Evolutionary conservation across 2,797 vertebrate genomes (phyloP), one percentile per base, ranked within the genome.

Genomic region (Protosalanx chinensis): DNA sequence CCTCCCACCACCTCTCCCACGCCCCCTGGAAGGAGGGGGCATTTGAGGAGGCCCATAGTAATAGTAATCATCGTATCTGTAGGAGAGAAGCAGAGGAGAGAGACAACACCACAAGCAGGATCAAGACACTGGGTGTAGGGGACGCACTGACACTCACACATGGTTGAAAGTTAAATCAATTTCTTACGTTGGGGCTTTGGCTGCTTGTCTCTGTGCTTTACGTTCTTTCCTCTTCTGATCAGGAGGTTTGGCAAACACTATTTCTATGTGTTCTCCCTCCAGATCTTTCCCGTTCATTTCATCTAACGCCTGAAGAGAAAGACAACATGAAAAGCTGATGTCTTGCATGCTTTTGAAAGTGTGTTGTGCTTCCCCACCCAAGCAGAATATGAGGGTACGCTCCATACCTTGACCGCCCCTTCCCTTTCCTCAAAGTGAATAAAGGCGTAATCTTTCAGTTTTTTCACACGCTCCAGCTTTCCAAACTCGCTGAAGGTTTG

Each of bases 151-250:
- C 1, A 29, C 7, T 29, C 20, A 29, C 7, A 60, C 20, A 41
- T 35, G 59, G 15, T 29, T 16, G 37, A 10, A n/a, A 59, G 12
- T 65, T 12, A 46, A 18, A 16, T 51, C 6, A 23, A 27, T 2
- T 35, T 29, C 95, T 95, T 94, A 98, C 97, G 97, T 96, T 90
- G 97, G 96, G 87, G 97, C 97, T 93, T 98, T 98, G 86, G 96
- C 96, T 59, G 97, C 96, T 95, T 98, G 98, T 88, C 98, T 95
- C 90, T 98, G 97, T 74, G 97, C 97, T 93, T 99, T 98, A 82
- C 97, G 95, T 89, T 99, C 97, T 92, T 99, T 99, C 86, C 97
- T 95, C 91, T 99, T 99, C 93, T 99, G 96, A 93, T 99, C 97
- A 68, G 98, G 98, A 83, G 98, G 98, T 87, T 99, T 99, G 85